Conservation (phyloP, 2,113 vertebrate genomes). For the Leucoraja erinaceus region DNA sequence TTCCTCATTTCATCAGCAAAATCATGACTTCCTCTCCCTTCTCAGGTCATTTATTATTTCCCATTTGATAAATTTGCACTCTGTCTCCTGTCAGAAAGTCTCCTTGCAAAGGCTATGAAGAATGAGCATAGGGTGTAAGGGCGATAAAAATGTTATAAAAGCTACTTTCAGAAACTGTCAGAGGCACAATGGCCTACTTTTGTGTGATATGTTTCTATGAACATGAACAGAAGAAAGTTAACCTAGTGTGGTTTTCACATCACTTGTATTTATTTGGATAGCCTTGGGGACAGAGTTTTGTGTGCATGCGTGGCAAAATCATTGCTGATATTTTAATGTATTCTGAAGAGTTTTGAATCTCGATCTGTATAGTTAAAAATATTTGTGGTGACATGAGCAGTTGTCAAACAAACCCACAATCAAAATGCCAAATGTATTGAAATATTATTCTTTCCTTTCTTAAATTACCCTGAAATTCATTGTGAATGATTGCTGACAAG, state of each 20-base stretch:
- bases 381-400: not conserved
- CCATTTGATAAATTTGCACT: not conserved
- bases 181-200: not conserved
- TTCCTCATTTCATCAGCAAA: not conserved
- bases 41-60: not conserved
- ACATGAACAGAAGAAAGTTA: not conserved
- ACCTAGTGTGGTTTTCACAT: not conserved
- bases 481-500: not conserved
- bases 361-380: not conserved
- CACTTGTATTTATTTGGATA: not conserved
- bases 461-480: not conserved
- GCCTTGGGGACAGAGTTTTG: not conserved
- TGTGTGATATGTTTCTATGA: not conserved
- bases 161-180: not conserved
- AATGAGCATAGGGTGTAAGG: not conserved
- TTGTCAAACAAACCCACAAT: not conserved
- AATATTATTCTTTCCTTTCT: not conserved
- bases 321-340: not conserved
- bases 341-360: not conserved
- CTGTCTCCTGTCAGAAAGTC: not conserved
- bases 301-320: not conserved
- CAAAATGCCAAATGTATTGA: not conserved
- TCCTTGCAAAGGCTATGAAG: not conserved
- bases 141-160: not conserved
- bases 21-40: not conserved